Base-by-base conservation (phyloP, 1,140 invertebrate species). In the Stegodyphus mimosarum region DNA sequence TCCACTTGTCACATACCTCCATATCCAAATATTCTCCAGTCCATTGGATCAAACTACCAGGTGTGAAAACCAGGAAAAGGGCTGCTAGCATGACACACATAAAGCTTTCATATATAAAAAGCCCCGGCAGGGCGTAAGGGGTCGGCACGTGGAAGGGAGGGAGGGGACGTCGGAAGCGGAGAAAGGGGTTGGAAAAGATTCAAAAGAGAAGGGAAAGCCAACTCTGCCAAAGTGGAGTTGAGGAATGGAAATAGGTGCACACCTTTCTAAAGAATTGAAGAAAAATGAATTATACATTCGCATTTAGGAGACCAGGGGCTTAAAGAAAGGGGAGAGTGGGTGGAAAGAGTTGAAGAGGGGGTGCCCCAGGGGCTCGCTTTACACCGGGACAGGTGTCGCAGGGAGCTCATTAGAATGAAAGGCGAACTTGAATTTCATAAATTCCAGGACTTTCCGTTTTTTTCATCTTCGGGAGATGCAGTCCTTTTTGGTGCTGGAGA, bases 261-360 rank as follows among this genome's bases (percentile, higher is more conserved):
- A 67, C 77, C 77, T 80, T 80, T 80, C 77, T 53, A 80, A 80
- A 80, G 77, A 80, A 80, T 80, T 80, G 77, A 71, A 80, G 77
- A 80, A 80, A 80, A 80, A 80, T 80, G 77, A 80, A 80, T 80
- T 80, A 80, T 80, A 80, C 77, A 80, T 80, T 71, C 67, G 67
- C 67, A 80, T 80, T 80, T 80, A 80, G 67, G 55, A 15, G 77
- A 60, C 55, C 55, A 9, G 55, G 55, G 55, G 55, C 55, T 60
- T 60, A 10, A 60, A 5, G 55, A 9, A 1, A 9, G 51, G 7
- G 51, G 15, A 15, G 13, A 17, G 72, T 11, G 52, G 5, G 52
- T 3, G 48, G 70, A 51, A 51, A 17, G 70, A 17, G 70, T 51
- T 72, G 50, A 72, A 48, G 48, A 53, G 15, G 53, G 33, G 53